Base-by-base conservation (phyloP, 2,113 vertebrate species). In the Engystomops pustulosus region DNA sequence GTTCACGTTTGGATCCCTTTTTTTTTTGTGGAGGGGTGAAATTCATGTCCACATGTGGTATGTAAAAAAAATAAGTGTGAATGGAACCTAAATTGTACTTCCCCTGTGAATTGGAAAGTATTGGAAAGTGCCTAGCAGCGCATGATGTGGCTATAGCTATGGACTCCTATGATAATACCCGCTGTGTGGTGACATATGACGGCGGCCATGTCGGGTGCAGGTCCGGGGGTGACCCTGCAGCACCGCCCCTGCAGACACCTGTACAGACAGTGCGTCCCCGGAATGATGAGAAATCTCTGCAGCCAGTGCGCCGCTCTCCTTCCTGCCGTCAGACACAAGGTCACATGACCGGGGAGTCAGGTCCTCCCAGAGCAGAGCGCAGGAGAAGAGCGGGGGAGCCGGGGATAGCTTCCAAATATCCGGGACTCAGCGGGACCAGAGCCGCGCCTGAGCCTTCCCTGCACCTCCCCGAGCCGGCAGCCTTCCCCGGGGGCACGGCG, bases 331-430 rank as follows among this genome's bases (percentile, higher is more conserved):
- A 77, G 74, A 77, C 51, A 55, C 32, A 58, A 77, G 74, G 74
- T 77, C 74, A 77, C 74, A 77, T 77, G 74, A 77, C 74, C 74
- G 49, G 74, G 74, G 74, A 77, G 74, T 77, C 74, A 49, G 74
- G 74, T 77, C 49, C 74, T 77, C 74, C 74, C 74, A 55, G 74
- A 77, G 74, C 49, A 34, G 30, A 53, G 71, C 71, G 45, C 23
- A 51, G 72, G 30, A 76, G 71, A 76, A 34, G 72, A 51, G 45
- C 72, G 25, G 47, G 69, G 72, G 30, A 77, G 49, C 49, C 32
- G 30, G 72, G 17, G 32, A 55, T 12, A 76, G 27, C 27, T 34
- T 36, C 47, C 27, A 27, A 34, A 27, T 45, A 25, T 25, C 38
- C 70, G 41, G 41, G 23, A 45, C 18, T 71, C 38, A 71, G n/a